These are phyloP conservation scores for Leptothorax acervorum DNA, from an alignment of 2,888 invertebrate species.

Conservation along the genomic window DNA sequence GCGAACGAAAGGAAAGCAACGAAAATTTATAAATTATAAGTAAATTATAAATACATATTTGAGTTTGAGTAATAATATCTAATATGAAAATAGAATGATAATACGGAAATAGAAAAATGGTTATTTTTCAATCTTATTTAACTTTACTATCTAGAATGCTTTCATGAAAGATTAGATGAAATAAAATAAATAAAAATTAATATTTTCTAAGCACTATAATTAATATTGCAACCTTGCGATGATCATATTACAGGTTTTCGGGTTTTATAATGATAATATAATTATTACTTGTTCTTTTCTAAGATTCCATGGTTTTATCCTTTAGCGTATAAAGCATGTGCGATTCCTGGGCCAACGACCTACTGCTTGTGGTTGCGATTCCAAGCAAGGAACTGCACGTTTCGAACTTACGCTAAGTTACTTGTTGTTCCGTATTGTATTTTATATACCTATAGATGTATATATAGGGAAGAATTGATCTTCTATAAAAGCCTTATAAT, in stretches of 20 bases:
- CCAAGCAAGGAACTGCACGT: slow-evolving; percentile 66
- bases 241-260: not conserved
- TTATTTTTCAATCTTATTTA: not conserved
- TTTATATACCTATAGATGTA: slow-evolving; percentile 30
- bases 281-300: not conserved
- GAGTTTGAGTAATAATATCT: not conserved
- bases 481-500: not conserved
- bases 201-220: not conserved
- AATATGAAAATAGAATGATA: not conserved
- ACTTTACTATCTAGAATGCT: not conserved
- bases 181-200: not conserved
- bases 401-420: slow-evolving; percentile 51
- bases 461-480: not conserved
- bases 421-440: slow-evolving; percentile 12
- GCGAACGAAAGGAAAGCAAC: not conserved
- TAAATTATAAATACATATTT: not conserved
- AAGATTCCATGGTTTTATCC: not conserved
- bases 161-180: not conserved
- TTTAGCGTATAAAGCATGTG: slow-evolving; percentile 39
- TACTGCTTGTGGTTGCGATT: slow-evolving; percentile 71
- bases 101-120: not conserved
- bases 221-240: not conserved
- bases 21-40: not conserved
- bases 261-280: not conserved
- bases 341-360: slow-evolving; percentile 74